Base-by-base conservation (phyloP, 2,888 invertebrate species). In the Lasioglossum calceatum region DNA sequence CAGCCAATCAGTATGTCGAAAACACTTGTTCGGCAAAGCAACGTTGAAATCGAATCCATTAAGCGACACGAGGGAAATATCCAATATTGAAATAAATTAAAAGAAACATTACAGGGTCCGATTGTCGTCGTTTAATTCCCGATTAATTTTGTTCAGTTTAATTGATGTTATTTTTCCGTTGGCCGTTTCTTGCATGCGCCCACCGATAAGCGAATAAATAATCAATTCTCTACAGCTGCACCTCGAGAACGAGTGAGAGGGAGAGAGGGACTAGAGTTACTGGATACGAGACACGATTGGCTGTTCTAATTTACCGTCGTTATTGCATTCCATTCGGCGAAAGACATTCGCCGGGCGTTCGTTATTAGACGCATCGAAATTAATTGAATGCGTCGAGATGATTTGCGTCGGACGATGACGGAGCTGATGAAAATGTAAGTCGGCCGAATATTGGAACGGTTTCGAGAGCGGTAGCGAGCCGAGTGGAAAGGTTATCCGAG, bases 361-460 rank as follows among this genome's bases (percentile, higher is more conserved):
- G 32, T 71, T 27, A 47, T 77, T 73, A 14, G 47, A 61, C n/a
- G 54, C 32, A 85, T 42, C 61, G 32, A 61, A 78, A 71, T 78
- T 74, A 84, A 84, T 85, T 75, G 77, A 84, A 74, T 58, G 27
- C 61, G 67, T 61, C 58, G 70, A 61, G 77, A 87, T 81, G 77
- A 73, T 82, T 88, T 75, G 74, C 64, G 50, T 14, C 36, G 39
- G 27, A 39, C 36, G 78, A 54, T 50, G 70, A 27, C 75, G 64
- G 82, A 77, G 81, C 81, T 39, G 76, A 88, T 88, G 81, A 81
- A 91, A 90, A 89, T 72, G 82, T 83, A 89, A 89, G 87, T 81
- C 75, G 81, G 61, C 61, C 78, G 88, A 88, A 85, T 88, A 87
- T 90, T 72, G 86, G 76, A 86, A 80, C 74, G 74, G 83, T 80